phyloP scores from a whole-genome alignment of 2,888 invertebrate genomes.

The Hemaris fuciformis region DNA sequence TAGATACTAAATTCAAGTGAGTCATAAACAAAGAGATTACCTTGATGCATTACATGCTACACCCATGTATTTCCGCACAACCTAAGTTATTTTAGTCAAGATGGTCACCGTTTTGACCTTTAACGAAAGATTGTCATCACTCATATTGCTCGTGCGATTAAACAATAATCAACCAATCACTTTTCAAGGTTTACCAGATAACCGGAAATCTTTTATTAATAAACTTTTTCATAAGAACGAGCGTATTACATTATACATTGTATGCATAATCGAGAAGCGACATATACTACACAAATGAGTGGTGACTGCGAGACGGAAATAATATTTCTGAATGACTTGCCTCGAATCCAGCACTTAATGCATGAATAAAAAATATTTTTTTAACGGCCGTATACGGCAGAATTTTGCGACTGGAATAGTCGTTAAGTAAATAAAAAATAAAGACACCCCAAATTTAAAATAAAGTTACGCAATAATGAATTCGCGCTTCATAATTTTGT shows the following conservation, averaged over 20 bases:
- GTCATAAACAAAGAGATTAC: neutral
- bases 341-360: neutral
- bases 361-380: neutral
- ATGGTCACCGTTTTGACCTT: neutral
- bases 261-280: constrained; percentile 6
- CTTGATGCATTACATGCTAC: neutral
- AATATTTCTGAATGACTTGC: neutral
- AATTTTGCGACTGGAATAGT: neutral
- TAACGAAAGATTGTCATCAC: constrained; percentile 8
- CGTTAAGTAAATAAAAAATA: too few relatives aligned
- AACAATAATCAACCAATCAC: constrained; percentile 17
- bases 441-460: neutral
- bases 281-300: neutral
- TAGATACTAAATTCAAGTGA: neutral
- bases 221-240: neutral
- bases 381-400: neutral
- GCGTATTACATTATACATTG: constrained; percentile 6
- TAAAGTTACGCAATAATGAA: neutral
- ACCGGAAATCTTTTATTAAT: constrained; percentile 12
- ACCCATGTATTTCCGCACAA: neutral
- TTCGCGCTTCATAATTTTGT: too few relatives aligned
- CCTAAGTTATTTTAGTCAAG: neutral
- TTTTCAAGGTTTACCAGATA: constrained; percentile 16
- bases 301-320: neutral
- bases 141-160: constrained; percentile 13